Evolutionary conservation across 2,113 vertebrate genomes (phyloP), one percentile per base, ranked within the genome.

Genomic region (Epinephelus moara): DNA sequence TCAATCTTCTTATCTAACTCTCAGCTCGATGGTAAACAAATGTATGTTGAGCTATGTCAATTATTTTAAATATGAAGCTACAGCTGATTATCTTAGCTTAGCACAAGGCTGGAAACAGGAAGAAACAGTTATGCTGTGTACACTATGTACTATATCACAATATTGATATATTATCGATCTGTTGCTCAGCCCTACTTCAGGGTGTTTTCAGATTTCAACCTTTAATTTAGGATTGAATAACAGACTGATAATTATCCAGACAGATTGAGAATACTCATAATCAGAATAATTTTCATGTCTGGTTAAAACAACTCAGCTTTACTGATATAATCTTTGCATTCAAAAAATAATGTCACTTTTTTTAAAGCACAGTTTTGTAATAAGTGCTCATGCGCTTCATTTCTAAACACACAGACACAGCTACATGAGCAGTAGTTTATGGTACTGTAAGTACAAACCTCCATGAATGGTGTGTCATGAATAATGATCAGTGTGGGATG

Each of bases 401-500:
- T 30, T 50, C n/a, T 56, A 60, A 67, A 69, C 6, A 63, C 4
- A 1, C 27, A 56, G 53, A 8, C 62, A 70, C 40, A 21, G 49
- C 75, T 30, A 14, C 19, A 75, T 3, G 50, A 52, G 45, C 37
- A 81, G 45, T 21, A 17, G 73, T 52, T 45, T 67, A 12, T 14
- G 53, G 30, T 49, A 6, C 25, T 37, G 70, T 40, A 67, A 84
- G 74, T 59, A 78, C 37, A 52, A 84, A 82, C 78, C 75, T 84
- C 82, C 37, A 33, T 57, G 60, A 75, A 82, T 79, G 73, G 82
- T 80, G 88, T 70, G 92, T 87, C 78, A 83, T 90, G 88, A 91
- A 88, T 92, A 91, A 92, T 84, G 88, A 89, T 92, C 80, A 72
- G 80, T 82, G 87, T 86, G 90, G 75, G 88, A 87, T 80, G 89